Percentiles rank a stretch among this genome's conserved stretches.
Evolutionary conservation across 2,888 invertebrate genomes (phyloP).

Genomic region (Limnephilus lunatus): DNA sequence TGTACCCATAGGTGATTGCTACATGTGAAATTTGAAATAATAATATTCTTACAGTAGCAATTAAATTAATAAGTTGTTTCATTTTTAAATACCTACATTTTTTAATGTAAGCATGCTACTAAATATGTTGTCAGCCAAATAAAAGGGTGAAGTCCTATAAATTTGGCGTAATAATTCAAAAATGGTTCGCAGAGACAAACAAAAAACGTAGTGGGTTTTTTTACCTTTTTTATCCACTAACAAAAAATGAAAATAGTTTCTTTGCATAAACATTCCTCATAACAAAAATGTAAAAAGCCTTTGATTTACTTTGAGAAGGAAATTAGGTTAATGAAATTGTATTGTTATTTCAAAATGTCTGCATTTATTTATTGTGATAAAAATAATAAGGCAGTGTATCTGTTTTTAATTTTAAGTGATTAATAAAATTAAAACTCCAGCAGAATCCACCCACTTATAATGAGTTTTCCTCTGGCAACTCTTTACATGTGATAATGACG

Average conservation of each 20-base stretch:
- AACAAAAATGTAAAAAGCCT: neutral
- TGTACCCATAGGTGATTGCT: too few species aligned
- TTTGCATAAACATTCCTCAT: neutral
- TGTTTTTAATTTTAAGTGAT: too few species aligned
- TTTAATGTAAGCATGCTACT: neutral
- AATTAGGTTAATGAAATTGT: neutral
- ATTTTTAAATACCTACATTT: too few species aligned
- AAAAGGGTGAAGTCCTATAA: neutral
- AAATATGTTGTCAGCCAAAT: neutral
- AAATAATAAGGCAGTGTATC: neutral
- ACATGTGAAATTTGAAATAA: too few species aligned
- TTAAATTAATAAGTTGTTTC: too few species aligned
- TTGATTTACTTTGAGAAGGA: neutral
- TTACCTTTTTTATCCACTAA: neutral
- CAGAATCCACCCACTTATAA: neutral
- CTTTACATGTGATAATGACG: neutral
- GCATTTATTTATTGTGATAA: neutral
- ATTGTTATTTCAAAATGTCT: neutral
- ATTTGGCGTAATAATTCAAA: neutral
- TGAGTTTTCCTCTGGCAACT: neutral
- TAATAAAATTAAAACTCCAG: neutral
- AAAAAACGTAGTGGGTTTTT: neutral
- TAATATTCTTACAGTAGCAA: too few species aligned
- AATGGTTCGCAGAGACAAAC: neutral
- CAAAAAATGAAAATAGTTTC: neutral